phyloP scores from a whole-genome alignment of 2,888 invertebrate genomes.

The Latheticus oryzae region DNA sequence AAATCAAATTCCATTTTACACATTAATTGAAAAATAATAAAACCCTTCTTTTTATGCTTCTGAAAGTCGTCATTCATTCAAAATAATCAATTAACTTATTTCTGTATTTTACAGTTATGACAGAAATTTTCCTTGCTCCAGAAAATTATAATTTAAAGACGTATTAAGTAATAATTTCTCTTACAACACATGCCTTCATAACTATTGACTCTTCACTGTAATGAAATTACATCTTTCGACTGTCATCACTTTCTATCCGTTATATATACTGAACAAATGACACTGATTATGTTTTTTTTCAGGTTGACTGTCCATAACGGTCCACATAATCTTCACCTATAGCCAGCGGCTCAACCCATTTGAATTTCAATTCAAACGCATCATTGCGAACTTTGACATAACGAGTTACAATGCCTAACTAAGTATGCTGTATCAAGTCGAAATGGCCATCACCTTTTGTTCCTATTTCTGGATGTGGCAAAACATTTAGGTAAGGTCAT shows the following conservation, averaged over 20 bases:
- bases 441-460: slow-evolving; percentile 16
- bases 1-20: too few relatives aligned
- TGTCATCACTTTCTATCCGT: slow-evolving; percentile 27
- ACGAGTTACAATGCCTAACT: slow-evolving; percentile 10
- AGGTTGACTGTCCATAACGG: slow-evolving; percentile 41
- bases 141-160: too few relatives aligned
- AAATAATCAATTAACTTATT: too few relatives aligned
- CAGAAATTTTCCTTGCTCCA: too few relatives aligned
- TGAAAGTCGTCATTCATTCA: too few relatives aligned
- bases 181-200: slow-evolving; percentile 11
- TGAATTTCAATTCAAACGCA: slow-evolving; percentile 4
- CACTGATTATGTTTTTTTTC: slow-evolving; percentile 29
- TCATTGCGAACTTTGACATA: slow-evolving; percentile 25
- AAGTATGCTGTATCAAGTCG: slow-evolving; percentile 11
- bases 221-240: slow-evolving; percentile 13
- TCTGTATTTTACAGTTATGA: too few relatives aligned
- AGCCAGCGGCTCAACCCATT: slow-evolving; percentile 42
- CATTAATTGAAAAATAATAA: too few relatives aligned
- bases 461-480: slow-evolving; percentile 9
- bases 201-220: slow-evolving; percentile 9
- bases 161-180: neutral
- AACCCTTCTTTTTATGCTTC: too few relatives aligned
- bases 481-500: slow-evolving; percentile 26
- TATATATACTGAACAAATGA: slow-evolving; percentile 10
- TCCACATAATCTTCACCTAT: slow-evolving; percentile 46